Evolutionary conservation across 2,797 vertebrate genomes (phyloP).

Genomic region (Urosaurus nigricauda): DNA sequence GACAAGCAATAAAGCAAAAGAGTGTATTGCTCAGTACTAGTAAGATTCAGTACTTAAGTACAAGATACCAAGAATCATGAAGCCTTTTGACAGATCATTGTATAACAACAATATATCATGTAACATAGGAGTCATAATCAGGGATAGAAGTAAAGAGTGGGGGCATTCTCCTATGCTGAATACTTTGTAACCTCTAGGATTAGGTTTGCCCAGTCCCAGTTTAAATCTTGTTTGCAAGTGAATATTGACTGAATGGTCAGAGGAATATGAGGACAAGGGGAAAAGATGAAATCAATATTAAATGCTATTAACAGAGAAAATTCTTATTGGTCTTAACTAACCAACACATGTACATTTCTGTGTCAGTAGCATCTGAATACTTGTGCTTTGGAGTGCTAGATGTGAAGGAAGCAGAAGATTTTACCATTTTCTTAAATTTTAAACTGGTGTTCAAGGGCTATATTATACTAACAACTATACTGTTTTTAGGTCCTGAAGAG

Average conservation of each 20-base stretch:
- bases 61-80: neutral
- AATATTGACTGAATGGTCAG: neutral
- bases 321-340: neutral
- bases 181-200: neutral
- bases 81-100: neutral
- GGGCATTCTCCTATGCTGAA: neutral
- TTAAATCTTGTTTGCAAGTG: neutral
- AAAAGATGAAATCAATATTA: neutral
- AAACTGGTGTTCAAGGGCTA: neutral
- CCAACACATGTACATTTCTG: neutral
- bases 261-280: neutral
- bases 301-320: neutral
- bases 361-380: neutral
- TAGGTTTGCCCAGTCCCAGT: neutral
- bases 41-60: neutral
- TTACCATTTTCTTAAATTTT: constrained; percentile 10
- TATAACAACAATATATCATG: neutral
- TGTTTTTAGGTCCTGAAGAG: neutral
- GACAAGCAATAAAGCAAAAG: constrained; percentile 21
- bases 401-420: neutral
- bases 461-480: too few relatives aligned
- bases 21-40: constrained; percentile 48
- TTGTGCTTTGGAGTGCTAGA: neutral
- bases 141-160: neutral
- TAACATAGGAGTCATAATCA: neutral